phyloP scores from a whole-genome alignment of 2,113 vertebrate species.

The Sebastes schlegelii region DNA sequence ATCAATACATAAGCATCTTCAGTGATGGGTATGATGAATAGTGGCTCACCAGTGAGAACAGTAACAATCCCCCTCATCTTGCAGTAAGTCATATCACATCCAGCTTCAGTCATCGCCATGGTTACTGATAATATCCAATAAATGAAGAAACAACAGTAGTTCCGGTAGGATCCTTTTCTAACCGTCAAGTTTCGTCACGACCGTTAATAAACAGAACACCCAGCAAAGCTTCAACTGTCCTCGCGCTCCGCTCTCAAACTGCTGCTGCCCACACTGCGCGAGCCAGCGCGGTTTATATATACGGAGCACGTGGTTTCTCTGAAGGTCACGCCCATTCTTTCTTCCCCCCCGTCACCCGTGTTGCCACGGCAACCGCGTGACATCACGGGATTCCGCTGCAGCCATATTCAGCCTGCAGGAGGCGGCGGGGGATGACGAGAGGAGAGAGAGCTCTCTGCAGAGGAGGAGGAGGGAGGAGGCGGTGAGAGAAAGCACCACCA shows the following conservation, averaged over 20 bases:
- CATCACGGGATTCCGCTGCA: constrained; percentile 80
- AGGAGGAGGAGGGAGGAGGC: constrained; percentile 8
- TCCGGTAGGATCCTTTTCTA: not conserved
- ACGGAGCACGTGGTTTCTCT: constrained; percentile 70
- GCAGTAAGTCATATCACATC: constrained; percentile 86
- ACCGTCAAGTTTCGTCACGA: not conserved
- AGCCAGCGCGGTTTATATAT: constrained; percentile 54
- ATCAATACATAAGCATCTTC: not conserved
- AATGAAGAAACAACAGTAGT: not conserved
- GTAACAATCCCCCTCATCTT: constrained; percentile 85
- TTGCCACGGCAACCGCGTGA: constrained; percentile 77
- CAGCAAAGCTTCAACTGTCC: not conserved
- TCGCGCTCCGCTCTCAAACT: constrained; percentile 16
- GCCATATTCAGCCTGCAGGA: constrained; percentile 48
- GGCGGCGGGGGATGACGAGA: constrained; percentile 45
- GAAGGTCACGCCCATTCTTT: constrained; percentile 31
- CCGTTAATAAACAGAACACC: not conserved
- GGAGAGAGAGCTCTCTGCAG: constrained; percentile 40
- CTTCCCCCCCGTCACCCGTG: constrained; percentile 62
- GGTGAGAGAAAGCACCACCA: not conserved
- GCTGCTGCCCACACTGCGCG: not conserved
- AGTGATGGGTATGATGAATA: not conserved
- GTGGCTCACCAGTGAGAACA: constrained; percentile 82
- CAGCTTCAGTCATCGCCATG: constrained; percentile 85
- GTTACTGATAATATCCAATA: constrained; percentile 34